Evolutionary conservation across 2,113 vertebrate genomes (phyloP).

Genomic region (Sprattus sprattus): DNA sequence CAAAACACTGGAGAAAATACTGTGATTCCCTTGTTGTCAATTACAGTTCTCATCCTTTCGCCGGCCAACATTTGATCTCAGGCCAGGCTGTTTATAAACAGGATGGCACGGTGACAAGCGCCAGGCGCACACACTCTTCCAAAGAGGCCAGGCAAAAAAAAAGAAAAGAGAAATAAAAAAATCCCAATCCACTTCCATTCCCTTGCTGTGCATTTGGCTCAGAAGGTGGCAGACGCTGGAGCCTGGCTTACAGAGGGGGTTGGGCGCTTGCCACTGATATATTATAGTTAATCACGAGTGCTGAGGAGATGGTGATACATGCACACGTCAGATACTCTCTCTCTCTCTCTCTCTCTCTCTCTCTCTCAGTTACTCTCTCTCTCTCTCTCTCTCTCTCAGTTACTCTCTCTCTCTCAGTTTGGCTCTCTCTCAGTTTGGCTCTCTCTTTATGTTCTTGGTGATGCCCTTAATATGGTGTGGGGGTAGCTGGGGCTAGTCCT

Average conservation of each 20-base stretch:
- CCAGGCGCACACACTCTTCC: slow-evolving; percentile 6
- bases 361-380: neutral
- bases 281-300: neutral
- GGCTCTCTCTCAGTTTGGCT: neutral
- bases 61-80: slow-evolving; percentile 23
- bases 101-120: neutral
- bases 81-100: slow-evolving; percentile 27
- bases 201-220: slow-evolving; percentile 10
- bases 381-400: neutral
- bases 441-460: too few relatives aligned
- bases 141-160: slow-evolving; percentile 7
- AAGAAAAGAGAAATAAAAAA: neutral
- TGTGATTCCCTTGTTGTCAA: slow-evolving; percentile 15
- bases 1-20: neutral
- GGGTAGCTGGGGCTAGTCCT: too few relatives aligned
- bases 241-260: neutral
- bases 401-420: too few relatives aligned
- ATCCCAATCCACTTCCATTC: neutral
- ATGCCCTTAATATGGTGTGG: too few relatives aligned
- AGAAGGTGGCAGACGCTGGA: neutral
- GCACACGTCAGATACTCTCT: neutral
- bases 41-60: neutral
- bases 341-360: neutral
- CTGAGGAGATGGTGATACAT: neutral
- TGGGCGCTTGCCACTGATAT: neutral